Base-by-base conservation (phyloP, 2,113 vertebrate genomes). In the Otus sunia region DNA sequence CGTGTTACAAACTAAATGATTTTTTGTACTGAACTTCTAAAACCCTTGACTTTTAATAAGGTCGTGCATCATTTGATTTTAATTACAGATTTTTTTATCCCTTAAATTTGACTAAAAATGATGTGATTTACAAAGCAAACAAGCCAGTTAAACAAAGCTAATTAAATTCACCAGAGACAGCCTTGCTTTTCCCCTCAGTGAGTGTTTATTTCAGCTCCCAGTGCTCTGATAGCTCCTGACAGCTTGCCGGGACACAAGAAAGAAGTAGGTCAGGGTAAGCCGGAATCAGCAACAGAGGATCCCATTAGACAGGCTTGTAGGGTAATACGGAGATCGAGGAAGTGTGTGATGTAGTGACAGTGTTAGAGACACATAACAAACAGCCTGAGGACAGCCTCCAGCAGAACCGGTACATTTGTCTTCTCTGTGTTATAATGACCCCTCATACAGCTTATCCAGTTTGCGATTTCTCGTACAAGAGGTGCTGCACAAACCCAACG, bases 221-320 rank as follows among this genome's bases (percentile, higher is more conserved):
- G 82, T 94, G 95, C 96, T 97, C 97, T 97, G 93, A 98, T 95
- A 96, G 96, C 94, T 98, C 93, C 94, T 92, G 97, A 98, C 96
- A 96, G 96, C 96, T 98, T 97, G 94, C 97, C 96, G 96, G 97
- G 97, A 97, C 96, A 94, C 72, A 94, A 95, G 91, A 97, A 98
- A 97, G 96, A 98, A 98, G 94, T 97, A 96, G 97, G 97, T 97
- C 98, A 98, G 95, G 96, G 95, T 97, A 97, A 98, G 92, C 97
- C n/a, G 78, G 92, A 97, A 97, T 98, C 96, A 95, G 97, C 97
- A 97, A 93, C 89, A 96, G 97, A 98, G 97, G 97, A 98, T 97
- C 97, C 97, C 97, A 94, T 96, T 96, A 97, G 97, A 95, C 94
- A 97, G 94, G 96, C 96, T 97, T 96, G 94, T 96, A 95, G 97